Conservation (phyloP, 2,113 vertebrate species). For the Triplophysa tibetana region DNA sequence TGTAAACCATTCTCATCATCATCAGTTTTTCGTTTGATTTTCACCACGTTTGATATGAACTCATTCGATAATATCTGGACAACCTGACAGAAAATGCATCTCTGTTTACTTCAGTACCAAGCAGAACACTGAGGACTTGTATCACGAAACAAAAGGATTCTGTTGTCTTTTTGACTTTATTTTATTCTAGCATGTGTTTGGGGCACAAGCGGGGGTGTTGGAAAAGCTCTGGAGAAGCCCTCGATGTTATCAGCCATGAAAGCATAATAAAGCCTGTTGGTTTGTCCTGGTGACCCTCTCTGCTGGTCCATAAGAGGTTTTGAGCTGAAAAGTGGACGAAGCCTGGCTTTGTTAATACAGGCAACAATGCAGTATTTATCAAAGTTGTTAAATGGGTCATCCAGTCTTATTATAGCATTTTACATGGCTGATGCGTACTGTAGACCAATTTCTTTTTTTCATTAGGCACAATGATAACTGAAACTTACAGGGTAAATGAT, state of each 20-base stretch:
- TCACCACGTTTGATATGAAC: background rate
- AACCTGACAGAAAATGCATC: background rate
- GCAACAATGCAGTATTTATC: conserved; percentile 12
- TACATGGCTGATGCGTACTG: conserved; percentile 4
- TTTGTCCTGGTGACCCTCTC: background rate
- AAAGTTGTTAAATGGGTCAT: conserved; percentile 35
- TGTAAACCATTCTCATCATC: background rate
- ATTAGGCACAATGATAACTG: background rate
- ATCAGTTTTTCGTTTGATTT: background rate
- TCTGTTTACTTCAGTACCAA: conserved; percentile 13
- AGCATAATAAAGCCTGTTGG: background rate
- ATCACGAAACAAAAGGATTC: background rate
- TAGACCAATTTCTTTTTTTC: background rate
- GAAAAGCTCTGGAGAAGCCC: conserved; percentile 4
- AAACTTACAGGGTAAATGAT: conserved; percentile 15
- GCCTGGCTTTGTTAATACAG: conserved; percentile 19
- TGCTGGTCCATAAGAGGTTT: background rate
- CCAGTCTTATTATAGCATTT: background rate
- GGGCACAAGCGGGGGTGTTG: background rate
- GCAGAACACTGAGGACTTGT: background rate
- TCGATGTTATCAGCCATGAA: background rate
- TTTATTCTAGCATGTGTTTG: background rate
- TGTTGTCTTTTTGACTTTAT: conserved; percentile 19
- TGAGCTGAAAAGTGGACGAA: background rate
- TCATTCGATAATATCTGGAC: background rate